Base-by-base conservation (phyloP, 2,888 invertebrate genomes). In the Leucophenga maculata region DNA sequence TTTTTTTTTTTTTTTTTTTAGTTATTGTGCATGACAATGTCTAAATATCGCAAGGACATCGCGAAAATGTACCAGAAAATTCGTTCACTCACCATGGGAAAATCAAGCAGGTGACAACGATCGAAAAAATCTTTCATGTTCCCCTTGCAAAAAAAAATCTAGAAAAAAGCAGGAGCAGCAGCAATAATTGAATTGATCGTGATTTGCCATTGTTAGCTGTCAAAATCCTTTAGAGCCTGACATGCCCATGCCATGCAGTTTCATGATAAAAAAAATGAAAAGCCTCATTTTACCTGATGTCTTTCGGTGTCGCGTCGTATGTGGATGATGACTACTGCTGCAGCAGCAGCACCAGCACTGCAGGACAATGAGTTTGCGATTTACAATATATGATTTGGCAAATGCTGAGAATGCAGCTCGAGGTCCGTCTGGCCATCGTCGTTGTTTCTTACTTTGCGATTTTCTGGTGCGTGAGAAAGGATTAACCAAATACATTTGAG, bases 121-220 rank as follows among this genome's bases (percentile, higher is more conserved):
- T 16, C 55, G 55, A 55, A 11, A 11, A 18, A 22, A 4, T 9
- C 55, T 26, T 14, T 55, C 11, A 26, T 11, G 55, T 22, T 9
- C 18, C 54, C n/a, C 72, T n/a, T 16, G 18, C 50, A 50, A 50
- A 50, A 50, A 50, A 50, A n/a, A 50, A 50, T 6, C 46, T 13
- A 50, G 18, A 18, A 50, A 16, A 8, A 50, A 18, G n/a, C n/a
- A 13, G 50, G 3, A 50, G 71, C 48, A 67, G 68, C 55, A 16
- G n/a, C 18, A 69, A 71, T 83, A 86, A 86, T 86, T 85, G 83
- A 83, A 85, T 85, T 85, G 84, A 83, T 85, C 85, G 76, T 81
- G 83, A 85, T 78, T 77, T 78, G 74, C 77, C 76, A 84, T 85
- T 85, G 85, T 85, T 78, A 73, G 60, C 62, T 55, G 8, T 59